Base-by-base conservation (phyloP, 2,113 vertebrate genomes). In the Corythoichthys haematopterus region DNA sequence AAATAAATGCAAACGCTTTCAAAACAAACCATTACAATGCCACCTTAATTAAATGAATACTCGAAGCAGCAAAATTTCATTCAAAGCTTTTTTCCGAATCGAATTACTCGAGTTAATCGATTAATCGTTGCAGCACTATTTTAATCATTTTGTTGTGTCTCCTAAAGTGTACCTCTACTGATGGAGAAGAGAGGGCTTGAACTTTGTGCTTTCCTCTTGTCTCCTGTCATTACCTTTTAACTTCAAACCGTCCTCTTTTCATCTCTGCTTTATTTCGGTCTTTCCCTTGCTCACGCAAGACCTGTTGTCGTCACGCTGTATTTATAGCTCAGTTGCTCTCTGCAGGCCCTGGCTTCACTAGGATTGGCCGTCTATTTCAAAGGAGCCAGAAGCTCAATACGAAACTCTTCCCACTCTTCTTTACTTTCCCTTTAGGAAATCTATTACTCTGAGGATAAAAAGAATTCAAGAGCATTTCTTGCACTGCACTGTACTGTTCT, bases 291-390 rank as follows among this genome's bases (percentile, higher is more conserved):
- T 40, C 58, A 65, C 68, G 35, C 51, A 4, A 57, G 68, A 74
- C 71, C 65, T 59, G 69, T 69, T 66, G 72, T 81, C 68, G 71
- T 86, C 80, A 78, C 60, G 7, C 76, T 66, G 75, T 86, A 87
- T 89, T 89, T 86, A 83, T 83, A 86, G 78, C 73, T 28, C 43
- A 33, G 45, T 55, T 1, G 67, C 70, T 81, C 82, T 80, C 81
- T 63, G 80, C 70, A 13, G 84, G 62, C 69, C 59, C 6, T 9
- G 13, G 67, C 59, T 72, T 65, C 0, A 3, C 70, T 46, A 74
- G 13, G 70, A 81, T 77, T 77, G 82, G 83, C 67, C 66, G 80
- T 43, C 51, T 56, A 71, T 63, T 58, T 38, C 35, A 2, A 70
- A 82, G 60, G 69, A 72, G 61, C 67, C 68, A 2, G 61, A 5